Evolutionary conservation across 2,888 invertebrate species (phyloP), one percentile per base, ranked within the genome.

Genomic region (Pantelozetes paolii): DNA sequence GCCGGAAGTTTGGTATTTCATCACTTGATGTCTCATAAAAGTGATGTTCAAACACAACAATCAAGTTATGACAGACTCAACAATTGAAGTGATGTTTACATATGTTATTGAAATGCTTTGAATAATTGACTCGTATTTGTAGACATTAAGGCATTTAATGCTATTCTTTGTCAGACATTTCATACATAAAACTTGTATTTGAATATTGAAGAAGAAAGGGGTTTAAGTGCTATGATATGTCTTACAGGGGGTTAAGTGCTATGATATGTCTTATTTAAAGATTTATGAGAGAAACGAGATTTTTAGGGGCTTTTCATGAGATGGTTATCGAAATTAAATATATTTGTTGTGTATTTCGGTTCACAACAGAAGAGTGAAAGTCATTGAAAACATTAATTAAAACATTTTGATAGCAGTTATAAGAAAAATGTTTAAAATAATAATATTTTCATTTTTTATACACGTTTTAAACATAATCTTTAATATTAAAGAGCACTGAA

Each of bases 1-100:
- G 36, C 64, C 32, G 64, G 64, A 64, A 64, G 64, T 64, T 64
- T 64, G 64, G n/a, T 5, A 9, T 36, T 64, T 36, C 32, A 64
- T 32, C 64, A n/a, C 28, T 57, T 26, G n/a, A 54, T 54, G 18
- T 54, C 23, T 54, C 26, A 30, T 62, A 62, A 20, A 30, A 36
- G 64, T 36, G 32, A 64, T 32, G 64, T 64, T 64, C 57, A 57
- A 57, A 57, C 18, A 5, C 18, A 32, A 64, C 64, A 32, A 64
- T 64, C 64, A 32, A 64, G 36, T 64, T n/a, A 28, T 36, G 64
- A 30, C 64, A 64, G 64, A 64, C 36, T 64, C 15, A 59, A 36
- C 30, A 32, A 64, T 36, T 30, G 32, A 36, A 64, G 11, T n/a
- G n/a, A 18, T 64, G 20, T 64, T 64, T 32, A 28, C 57, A 57